Evolutionary conservation across 37 sponge, comb jelly and placozoan genomes (phyloP), one percentile per base, ranked within the genome.

Genomic region (Aplysina aerophoba): DNA sequence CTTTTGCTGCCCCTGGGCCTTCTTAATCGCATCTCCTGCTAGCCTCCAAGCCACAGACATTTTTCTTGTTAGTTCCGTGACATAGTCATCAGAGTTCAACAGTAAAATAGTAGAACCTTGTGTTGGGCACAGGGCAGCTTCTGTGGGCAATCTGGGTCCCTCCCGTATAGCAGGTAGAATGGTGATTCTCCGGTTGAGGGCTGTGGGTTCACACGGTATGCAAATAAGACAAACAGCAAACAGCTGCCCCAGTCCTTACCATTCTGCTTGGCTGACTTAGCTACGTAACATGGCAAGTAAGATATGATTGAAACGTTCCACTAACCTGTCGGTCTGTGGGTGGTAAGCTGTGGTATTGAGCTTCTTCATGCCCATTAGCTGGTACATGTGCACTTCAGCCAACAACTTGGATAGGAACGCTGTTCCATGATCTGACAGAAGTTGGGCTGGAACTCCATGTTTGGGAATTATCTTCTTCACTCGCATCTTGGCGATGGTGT

Each of bases 281-380:
- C n/a, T n/a, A n/a, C n/a, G 77, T 20, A 89, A 41, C 89, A 89
- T 89, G 15, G 39, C 61, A 2, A 50, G 3, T 41, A 89, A 31
- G 8, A 81, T 84, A 22, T 71, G 17, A 58, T 88, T 83, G 44
- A 88, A 88, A 4, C 56, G 36, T 31, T 89, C 85, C 0, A 89
- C 89, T 31, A 89, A 27, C 60, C 89, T 85, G 84, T 89, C 89
- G 5, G 85, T 81, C 31, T 89, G 85, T 0, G 81, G 89, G 50
- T 89, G 89, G 81, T 84, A 84, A 0, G 81, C 85, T 13, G 89
- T 80, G 27, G 89, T 89, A 25, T 79, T 84, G 14, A 79, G 53
- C 31, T 84, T 84, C 24, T 50, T 68, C 5, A 72, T 53, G 6
- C 59, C 74, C 38, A 72, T 19, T 22, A 84, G 57, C 57, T 30